Conservation (phyloP, 1,140 invertebrate genomes). For the Apis florea region DNA sequence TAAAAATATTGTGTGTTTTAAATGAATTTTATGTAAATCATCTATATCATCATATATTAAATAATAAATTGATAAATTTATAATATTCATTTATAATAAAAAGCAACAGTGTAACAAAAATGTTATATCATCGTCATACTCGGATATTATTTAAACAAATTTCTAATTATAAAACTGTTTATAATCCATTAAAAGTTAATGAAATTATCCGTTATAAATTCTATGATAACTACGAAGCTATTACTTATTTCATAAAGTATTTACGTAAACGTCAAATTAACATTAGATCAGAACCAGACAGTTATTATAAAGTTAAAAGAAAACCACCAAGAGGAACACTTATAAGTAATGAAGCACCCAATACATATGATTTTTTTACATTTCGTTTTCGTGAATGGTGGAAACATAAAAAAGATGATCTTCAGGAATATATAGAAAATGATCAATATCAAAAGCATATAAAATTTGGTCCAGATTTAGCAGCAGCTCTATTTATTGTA, state of each 20-base stretch:
- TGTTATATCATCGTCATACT: not conserved
- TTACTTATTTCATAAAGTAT: not conserved
- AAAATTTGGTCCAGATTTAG: slow-evolving; percentile 85
- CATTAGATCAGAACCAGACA: no score
- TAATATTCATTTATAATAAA: not conserved
- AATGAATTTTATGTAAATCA: not conserved
- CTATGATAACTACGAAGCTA: not conserved
- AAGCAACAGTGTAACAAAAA: not conserved
- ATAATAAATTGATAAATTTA: not conserved
- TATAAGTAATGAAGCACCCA: not conserved
- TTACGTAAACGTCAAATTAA: not conserved
- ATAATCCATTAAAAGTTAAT: not conserved
- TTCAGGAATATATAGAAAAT: slow-evolving; percentile 65
- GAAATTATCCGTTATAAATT: not conserved
- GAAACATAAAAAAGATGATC: slow-evolving; percentile 62
- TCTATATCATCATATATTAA: no score
- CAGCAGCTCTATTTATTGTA: slow-evolving; percentile 87
- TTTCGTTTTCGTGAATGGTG: slow-evolving; percentile 77
- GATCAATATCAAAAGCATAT: slow-evolving; percentile 79
- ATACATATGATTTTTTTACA: not conserved
- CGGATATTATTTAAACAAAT: not conserved
- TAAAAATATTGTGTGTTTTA: not conserved
- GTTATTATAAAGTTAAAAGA: not conserved
- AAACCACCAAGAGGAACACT: not conserved
- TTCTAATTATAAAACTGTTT: not conserved